Evolutionary conservation across 2,888 invertebrate species (phyloP), one percentile per base, ranked within the genome.

Genomic region (Epirrhoe alternata): DNA sequence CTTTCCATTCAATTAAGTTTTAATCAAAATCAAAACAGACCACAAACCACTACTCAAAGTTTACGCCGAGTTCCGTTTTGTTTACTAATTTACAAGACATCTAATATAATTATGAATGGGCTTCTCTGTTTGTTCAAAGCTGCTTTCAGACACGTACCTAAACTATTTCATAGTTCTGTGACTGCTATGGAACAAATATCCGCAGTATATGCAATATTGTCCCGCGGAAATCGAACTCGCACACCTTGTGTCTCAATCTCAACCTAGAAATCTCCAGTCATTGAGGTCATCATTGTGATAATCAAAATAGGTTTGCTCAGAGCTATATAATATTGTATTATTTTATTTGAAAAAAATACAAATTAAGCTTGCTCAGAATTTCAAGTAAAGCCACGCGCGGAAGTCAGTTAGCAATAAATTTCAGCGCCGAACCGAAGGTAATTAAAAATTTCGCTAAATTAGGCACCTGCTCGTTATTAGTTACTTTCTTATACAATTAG

Each of bases 401-500:
- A 52, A 31, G 57, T 49, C 57, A 56, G 63, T 58, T 61, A 12
- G 17, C 24, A 67, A 69, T 66, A 69, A 68, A 64, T 61, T 61
- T 47, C 47, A 10, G 55, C 62, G 52, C 55, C 52, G 52, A 59
- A 62, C 62, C 47, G 60, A 66, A 65, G 58, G 71, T 71, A 68
- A 71, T 73, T 69, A 66, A 70, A 73, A 71, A 68, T 65, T 64
- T 68, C 60, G 38, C 56, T 33, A 57, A 69, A 69, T 64, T 66
- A 68, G 52, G 58, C 67, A 65, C 64, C 55, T 66, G 65, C 50
- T 69, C 64, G 66, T 68, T 73, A 70, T 68, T 66, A 68, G 62
- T 63, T 61, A 65, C 64, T 66, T 69, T 66, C 65, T 61, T 69
- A 53, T 62, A 64, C 51, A 63, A 58, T 64, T 64, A 64, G 49